These are phyloP conservation scores for Megaceryle maxima DNA, from an alignment of 2,113 vertebrate genomes.

Conservation along the genomic window DNA sequence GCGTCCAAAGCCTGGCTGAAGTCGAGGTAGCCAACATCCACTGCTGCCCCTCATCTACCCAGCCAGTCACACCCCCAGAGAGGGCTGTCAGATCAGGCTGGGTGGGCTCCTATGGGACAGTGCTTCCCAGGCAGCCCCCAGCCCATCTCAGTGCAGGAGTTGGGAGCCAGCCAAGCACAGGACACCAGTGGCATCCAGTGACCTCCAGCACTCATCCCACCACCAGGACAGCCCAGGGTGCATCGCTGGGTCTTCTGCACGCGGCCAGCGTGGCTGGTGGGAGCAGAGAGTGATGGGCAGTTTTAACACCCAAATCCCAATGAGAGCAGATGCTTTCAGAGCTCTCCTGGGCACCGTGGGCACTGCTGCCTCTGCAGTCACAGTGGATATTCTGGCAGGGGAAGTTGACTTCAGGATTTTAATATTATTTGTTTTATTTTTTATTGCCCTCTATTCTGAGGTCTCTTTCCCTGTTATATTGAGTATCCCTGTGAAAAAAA, in stretches of 20 bases:
- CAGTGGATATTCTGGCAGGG: not conserved
- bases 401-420: not conserved
- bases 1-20: too few relatives aligned
- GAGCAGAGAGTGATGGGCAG: fast-evolving
- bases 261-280: fast-evolving
- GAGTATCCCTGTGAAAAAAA: not conserved
- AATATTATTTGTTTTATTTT: not conserved
- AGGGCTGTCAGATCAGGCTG: not conserved
- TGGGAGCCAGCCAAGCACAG: too few relatives aligned
- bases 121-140: not conserved
- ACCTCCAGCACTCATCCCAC: not conserved
- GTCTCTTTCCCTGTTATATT: not conserved
- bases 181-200: fast-evolving
- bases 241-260: fast-evolving
- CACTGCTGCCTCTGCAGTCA: not conserved
- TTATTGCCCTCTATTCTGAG: not conserved
- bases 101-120: fast-evolving
- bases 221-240: fast-evolving
- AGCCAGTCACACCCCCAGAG: too few relatives aligned
- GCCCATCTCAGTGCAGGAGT: too few relatives aligned
- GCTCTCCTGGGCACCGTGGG: not conserved
- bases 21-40: too few relatives aligned
- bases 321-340: not conserved
- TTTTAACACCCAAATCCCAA: not conserved
- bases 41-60: too few relatives aligned